phyloP scores from a whole-genome alignment of 2,888 invertebrate genomes.

The Eurytoma adleriae region DNA sequence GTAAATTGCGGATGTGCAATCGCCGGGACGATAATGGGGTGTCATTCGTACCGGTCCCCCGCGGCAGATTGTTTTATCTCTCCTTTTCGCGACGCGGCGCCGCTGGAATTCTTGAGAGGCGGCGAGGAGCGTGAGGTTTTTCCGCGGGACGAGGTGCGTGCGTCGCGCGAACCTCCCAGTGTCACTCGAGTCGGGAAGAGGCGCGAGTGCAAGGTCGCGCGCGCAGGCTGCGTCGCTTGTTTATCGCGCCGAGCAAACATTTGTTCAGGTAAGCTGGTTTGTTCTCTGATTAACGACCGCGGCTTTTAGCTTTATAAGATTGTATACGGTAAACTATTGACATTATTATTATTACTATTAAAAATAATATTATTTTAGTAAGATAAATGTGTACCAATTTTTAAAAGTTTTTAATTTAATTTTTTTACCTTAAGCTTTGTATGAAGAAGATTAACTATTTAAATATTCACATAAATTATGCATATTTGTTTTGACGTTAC shows the following conservation, averaged over 20 bases:
- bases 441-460: too few species aligned
- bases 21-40: not conserved
- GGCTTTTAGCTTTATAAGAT: too few species aligned
- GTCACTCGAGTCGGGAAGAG: too few species aligned
- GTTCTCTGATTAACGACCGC: too few species aligned
- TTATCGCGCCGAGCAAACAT: constrained; percentile 2
- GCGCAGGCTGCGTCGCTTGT: constrained; percentile 1
- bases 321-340: too few species aligned
- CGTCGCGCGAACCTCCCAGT: not conserved
- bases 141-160: not conserved
- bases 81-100: not conserved
- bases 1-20: constrained; percentile 15
- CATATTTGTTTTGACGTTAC: too few species aligned
- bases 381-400: too few species aligned
- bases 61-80: not conserved
- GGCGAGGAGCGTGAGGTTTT: constrained; percentile 7
- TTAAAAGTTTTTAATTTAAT: too few species aligned
- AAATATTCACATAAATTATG: too few species aligned
- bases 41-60: not conserved
- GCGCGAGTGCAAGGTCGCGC: not conserved
- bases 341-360: too few species aligned
- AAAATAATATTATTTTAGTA: too few species aligned
- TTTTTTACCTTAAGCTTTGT: too few species aligned
- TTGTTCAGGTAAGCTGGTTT: not conserved
- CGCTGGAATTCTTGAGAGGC: constrained; percentile 5